Base-by-base conservation (phyloP, 2,797 vertebrate genomes). In the Gila robusta region DNA sequence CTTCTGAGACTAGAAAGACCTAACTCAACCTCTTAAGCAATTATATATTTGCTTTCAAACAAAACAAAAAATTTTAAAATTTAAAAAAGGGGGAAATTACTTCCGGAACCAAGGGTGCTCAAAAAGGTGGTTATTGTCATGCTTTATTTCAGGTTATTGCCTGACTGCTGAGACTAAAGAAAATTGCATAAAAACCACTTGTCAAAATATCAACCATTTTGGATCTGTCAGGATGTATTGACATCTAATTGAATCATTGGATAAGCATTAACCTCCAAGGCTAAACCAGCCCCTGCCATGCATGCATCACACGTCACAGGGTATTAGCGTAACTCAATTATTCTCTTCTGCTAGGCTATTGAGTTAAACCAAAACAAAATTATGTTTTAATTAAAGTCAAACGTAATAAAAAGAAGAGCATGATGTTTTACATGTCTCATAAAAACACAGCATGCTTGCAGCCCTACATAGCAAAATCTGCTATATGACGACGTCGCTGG, bases 341-440 rank as follows among this genome's bases (percentile, higher is more conserved):
- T 6, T 41, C 72, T 87, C 86, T 79, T 73, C 86, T 28, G 26
- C 72, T 67, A 23, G 37, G 64, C 39, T 74, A 81, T 47, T 5
- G 49, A 80, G 47, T 67, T 84, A 49, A 84, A 67, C 56, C 82
- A 37, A 79, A 87, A 76, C 47, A 54, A 44, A 73, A 81, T 86
- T 86, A 67, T 2, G 21, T 44, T 77, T 82, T 87, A 81, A 76
- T 74, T 69, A n/a, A 67, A 66, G 47, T 87, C 32, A 59, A 66
- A 73, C 72, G 49, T 28, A 83, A 79, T 67, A 74, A 26, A 52
- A 79, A 67, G 41, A 35, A 83, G 16, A 16, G 76, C 81, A 70
- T 52, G 39, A 52, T 11, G 44, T 79, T 59, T 35, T 23, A 17
- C 54, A 59, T 16, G 73, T 54, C 16, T 76, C 56, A 47, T 73